These are phyloP conservation scores for Uromys caudimaculatus DNA, from an alignment of 2,797 vertebrate genomes.

Conservation along the genomic window DNA sequence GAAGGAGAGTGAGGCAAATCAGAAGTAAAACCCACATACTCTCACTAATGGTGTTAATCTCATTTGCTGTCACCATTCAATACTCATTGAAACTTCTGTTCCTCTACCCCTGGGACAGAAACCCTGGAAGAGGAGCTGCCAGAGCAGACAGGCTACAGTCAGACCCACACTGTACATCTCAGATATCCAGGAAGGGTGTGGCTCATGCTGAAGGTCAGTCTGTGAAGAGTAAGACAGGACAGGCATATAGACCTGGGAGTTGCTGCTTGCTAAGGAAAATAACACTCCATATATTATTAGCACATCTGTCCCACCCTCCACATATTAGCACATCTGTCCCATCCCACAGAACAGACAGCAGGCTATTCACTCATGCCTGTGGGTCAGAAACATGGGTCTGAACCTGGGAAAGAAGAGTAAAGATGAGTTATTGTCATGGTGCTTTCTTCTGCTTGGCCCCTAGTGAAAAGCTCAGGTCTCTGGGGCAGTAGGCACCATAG, in stretches of 20 bases:
- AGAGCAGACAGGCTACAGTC: background rate
- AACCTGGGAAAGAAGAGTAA: too few relatives aligned
- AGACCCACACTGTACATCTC: background rate
- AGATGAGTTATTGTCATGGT: fast-evolving
- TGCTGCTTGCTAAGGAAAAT: conserved; percentile 27
- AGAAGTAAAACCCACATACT: background rate
- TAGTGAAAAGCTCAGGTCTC: background rate
- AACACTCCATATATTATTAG: background rate
- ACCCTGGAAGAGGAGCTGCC: background rate
- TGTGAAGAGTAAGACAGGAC: background rate
- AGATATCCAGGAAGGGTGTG: background rate
- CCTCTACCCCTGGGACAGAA: background rate
- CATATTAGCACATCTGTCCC: background rate
- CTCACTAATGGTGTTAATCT: background rate
- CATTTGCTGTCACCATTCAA: conserved; percentile 3
- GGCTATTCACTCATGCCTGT: background rate
- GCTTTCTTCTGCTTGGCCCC: background rate
- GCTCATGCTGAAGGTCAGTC: background rate
- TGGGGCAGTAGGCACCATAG: background rate
- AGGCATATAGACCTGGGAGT: background rate
- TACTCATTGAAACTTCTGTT: background rate
- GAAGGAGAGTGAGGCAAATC: background rate
- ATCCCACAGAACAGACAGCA: background rate
- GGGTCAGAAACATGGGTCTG: background rate
- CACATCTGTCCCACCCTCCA: background rate